Base-by-base conservation (phyloP, 2,113 vertebrate genomes). In the Hylia prasina region DNA sequence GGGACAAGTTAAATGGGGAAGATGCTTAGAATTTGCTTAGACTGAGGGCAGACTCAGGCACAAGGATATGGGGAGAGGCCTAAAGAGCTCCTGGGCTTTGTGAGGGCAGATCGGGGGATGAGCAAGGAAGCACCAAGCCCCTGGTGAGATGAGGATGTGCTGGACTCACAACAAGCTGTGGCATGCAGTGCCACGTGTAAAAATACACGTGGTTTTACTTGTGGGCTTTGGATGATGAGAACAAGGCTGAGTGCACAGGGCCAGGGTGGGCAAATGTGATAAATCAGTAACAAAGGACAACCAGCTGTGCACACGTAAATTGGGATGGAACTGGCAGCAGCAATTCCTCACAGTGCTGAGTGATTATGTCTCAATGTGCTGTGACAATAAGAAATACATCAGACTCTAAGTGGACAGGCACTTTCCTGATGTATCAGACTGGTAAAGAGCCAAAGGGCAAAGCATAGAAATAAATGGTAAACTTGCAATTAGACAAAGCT, bases 261-360 rank as follows among this genome's bases (percentile, higher is more conserved):
- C 37, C 25, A 75, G 73, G 51, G 25, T n/a, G 30, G 45, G 50
- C 45, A 91, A 79, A 47, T 2, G 28, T 31, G 53, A 65, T 65
- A 60, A 82, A 91, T 85, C 82, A 61, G 37, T 42, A 72, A 53
- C 23, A 91, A 79, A 91, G 78, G 78, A 76, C 66, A 87, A 14
- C n/a, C 53, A 21, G 24, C 53, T 15, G 8, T 21, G 65, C 44
- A 47, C 24, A 17, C 4, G 3, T 4, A 48, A 85, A 88, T 16
- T 35, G 70, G 57, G 70, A 57, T 57, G 88, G 82, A 80, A 65
- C 3, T 82, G 78, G 82, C 95, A 91, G 82, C 6, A 82, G 78
- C 73, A 72, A 27, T 93, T 82, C 85, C 66, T 94, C 84, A 68
- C 64, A 5, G 2, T 18, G 73, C 45, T 82, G 79, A 93, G 69